Conservation (phyloP, 2,888 invertebrate species). For the Hemaris fuciformis region DNA sequence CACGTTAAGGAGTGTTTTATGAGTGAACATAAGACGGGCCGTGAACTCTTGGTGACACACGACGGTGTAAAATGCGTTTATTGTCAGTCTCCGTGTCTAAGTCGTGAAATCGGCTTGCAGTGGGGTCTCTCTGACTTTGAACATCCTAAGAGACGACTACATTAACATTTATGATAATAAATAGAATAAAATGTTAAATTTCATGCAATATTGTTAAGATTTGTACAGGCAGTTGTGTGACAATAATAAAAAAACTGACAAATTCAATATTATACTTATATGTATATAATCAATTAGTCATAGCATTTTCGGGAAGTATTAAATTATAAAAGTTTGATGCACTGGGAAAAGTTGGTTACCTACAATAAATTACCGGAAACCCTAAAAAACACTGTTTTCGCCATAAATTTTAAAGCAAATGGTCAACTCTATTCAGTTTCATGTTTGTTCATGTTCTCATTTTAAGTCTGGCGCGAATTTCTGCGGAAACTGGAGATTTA, state of each 20-base stretch:
- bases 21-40: constrained; percentile 58
- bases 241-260: too few relatives aligned
- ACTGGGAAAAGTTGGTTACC: too few relatives aligned
- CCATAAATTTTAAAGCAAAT: neutral
- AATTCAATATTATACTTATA: too few relatives aligned
- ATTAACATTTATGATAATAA: neutral
- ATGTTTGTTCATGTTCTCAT: constrained; percentile 57
- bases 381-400: neutral
- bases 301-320: too few relatives aligned
- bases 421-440: constrained; percentile 20
- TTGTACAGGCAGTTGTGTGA: too few relatives aligned
- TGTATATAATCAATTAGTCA: too few relatives aligned
- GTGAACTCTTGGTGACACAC: constrained; percentile 69
- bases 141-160: constrained; percentile 25
- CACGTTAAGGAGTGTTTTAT: constrained; percentile 49
- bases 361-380: too few relatives aligned
- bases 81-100: constrained; percentile 78
- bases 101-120: constrained; percentile 72
- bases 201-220: neutral
- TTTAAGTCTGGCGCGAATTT: constrained; percentile 72
- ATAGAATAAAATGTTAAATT: neutral
- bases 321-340: too few relatives aligned
- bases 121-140: constrained; percentile 47
- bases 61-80: constrained; percentile 61
- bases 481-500: constrained; percentile 75